Base-by-base conservation (phyloP, 2,888 invertebrate species). In the Exocentrus adspersus region DNA sequence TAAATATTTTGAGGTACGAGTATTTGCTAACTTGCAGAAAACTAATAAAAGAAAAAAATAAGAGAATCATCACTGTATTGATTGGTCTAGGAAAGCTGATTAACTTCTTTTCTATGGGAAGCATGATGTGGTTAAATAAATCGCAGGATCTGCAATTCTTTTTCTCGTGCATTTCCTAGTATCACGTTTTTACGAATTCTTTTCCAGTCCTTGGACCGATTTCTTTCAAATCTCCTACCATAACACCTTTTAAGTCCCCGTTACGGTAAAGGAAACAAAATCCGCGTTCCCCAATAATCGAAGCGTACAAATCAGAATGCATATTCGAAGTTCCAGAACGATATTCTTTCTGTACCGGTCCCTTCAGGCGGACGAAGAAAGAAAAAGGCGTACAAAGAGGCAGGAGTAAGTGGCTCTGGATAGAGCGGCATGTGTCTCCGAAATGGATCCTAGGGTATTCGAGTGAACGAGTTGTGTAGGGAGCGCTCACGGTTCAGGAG, bases 371-470 rank as follows among this genome's bases (percentile, higher is more conserved):
- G 12, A 21, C 19, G 21, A 41, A 24, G 42, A 21, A 52, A 37
- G n/a, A 37, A 37, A n/a, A 12, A 12, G 37, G 12, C 21, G 9
- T 24, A 41, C 53, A 53, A 41, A 53, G 41, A 20, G 53, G 6
- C 41, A 12, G 10, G n/a, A 20, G 53, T 53, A 53, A 53, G 53
- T 53, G 42, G 53, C 53, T 12, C 37, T 42, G 41, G 42, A n/a
- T 41, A 30, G 30, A 17, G 30, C 30, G 30, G 41, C 14, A 20
- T 41, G 20, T 53, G 41, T 41, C 21, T 21, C 42, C 12, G 53
- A 53, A 53, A 53, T 42, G 53, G 53, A 53, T 53, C 53, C 53
- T 21, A 37, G 16, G 41, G 53, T 42, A 37, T 42, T 53, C 41
- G 53, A 53, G 16, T 37, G 53, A 53, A 42, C 53, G 41, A n/a